These are phyloP conservation scores for Tenthredo mesomela DNA, from an alignment of 2,888 invertebrate genomes.

Conservation along the genomic window DNA sequence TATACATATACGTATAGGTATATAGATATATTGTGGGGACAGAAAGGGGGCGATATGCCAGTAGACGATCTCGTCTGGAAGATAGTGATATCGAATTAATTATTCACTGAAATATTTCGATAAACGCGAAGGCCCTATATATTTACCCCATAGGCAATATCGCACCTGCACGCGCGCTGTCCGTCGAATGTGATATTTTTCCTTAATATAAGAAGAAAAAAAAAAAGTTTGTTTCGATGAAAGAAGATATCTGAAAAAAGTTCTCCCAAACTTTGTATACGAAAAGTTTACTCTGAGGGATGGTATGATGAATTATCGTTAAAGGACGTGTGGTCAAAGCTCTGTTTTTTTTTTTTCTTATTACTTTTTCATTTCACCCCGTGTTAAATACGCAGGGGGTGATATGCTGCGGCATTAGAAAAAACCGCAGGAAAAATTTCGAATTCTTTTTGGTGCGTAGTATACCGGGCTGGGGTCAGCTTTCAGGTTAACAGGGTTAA, in stretches of 20 bases:
- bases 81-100: constrained; percentile 70
- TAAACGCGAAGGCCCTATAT: constrained; percentile 41
- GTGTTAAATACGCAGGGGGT: constrained; percentile 35
- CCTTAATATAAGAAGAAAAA: background rate
- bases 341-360: constrained; percentile 55
- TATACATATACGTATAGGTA: constrained; percentile 56
- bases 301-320: background rate
- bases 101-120: constrained; percentile 69
- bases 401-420: constrained; percentile 28
- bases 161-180: background rate
- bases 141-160: background rate
- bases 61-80: constrained; percentile 62
- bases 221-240: background rate
- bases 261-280: background rate
- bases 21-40: constrained; percentile 54
- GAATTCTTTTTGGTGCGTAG: constrained; percentile 50
- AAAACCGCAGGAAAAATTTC: constrained; percentile 49
- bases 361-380: constrained; percentile 36
- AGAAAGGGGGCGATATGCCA: background rate
- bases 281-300: background rate
- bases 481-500: constrained; percentile 74
- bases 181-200: background rate
- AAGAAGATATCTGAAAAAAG: background rate
- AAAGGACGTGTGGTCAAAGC: constrained; percentile 37
- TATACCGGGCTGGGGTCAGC: constrained; percentile 67